Evolutionary conservation across 2,888 invertebrate genomes (phyloP).

Genomic region (Endotricha flammealis): DNA sequence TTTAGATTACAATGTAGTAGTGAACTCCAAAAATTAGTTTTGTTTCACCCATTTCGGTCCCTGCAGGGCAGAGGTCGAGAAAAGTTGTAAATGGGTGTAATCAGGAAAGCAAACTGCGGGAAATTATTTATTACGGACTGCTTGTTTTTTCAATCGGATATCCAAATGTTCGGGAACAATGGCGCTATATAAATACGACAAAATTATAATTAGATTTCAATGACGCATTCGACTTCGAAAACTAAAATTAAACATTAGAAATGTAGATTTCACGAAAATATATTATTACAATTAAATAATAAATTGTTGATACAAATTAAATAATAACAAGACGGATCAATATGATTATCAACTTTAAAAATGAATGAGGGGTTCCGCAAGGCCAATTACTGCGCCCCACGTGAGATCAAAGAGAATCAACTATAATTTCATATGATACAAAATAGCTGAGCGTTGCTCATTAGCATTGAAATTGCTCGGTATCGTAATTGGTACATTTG

Average conservation of each 20-base stretch:
- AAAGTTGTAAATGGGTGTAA: slow-evolving; percentile 7
- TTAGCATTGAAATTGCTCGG: neutral
- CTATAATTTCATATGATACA: neutral
- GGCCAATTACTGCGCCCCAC: neutral
- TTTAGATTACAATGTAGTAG: neutral
- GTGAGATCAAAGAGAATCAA: neutral
- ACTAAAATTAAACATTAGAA: too few species aligned
- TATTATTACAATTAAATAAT: too few species aligned
- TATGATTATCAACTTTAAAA: too few species aligned
- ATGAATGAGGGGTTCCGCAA: neutral
- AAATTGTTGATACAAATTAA: too few species aligned
- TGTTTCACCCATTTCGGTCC: slow-evolving; percentile 1
- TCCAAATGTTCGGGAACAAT: too few species aligned
- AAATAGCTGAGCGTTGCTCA: neutral
- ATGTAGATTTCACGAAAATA: too few species aligned
- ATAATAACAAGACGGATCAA: too few species aligned
- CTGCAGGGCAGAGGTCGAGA: neutral
- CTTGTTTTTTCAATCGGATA: neutral
- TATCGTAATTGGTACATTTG: neutral
- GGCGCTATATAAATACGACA: too few species aligned
- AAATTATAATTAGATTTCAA: too few species aligned
- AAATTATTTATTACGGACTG: neutral
- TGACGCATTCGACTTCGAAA: too few species aligned
- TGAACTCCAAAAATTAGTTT: slow-evolving; percentile 5
- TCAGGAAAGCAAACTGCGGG: slow-evolving; percentile 1